Conservation (phyloP, 2,888 invertebrate species). For the Geotrupes spiniger region DNA sequence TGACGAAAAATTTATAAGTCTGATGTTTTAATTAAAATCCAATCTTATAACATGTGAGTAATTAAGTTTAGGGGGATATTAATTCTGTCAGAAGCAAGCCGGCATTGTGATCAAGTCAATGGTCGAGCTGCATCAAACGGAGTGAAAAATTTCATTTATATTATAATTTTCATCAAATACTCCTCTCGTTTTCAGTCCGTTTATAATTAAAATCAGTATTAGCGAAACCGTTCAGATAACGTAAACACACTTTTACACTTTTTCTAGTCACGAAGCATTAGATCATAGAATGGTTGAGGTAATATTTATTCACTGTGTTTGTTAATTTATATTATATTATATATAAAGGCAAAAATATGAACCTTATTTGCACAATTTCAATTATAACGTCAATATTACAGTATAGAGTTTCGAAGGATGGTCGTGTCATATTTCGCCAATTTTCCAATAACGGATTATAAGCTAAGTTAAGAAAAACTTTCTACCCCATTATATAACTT, state of each 20-base stretch:
- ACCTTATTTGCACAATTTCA: neutral
- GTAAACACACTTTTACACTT: too few relatives aligned
- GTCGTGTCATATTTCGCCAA: neutral
- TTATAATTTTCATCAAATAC: neutral
- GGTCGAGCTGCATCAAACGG: neutral
- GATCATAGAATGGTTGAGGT: neutral
- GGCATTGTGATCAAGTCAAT: slow-evolving; percentile 2
- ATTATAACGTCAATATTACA: too few relatives aligned
- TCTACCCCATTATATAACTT: neutral
- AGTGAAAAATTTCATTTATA: slow-evolving; percentile 5
- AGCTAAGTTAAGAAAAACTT: neutral
- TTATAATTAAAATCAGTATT: too few relatives aligned
- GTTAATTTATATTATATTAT: too few relatives aligned
- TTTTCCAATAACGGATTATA: slow-evolving; percentile 2
- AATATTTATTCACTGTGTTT: neutral
- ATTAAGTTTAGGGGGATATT: slow-evolving; percentile 5
- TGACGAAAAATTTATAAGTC: neutral
- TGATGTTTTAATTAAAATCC: slow-evolving; percentile 7
- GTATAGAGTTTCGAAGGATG: neutral
- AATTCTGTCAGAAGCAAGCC: slow-evolving; percentile 1
- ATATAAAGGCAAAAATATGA: too few relatives aligned
- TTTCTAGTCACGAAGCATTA: neutral
- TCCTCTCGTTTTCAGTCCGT: too few relatives aligned
- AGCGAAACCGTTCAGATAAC: too few relatives aligned
- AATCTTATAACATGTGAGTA: slow-evolving; percentile 6